Evolutionary conservation across 2,797 vertebrate genomes (phyloP), one percentile per base, ranked within the genome.

Genomic region (Etheostoma perlongum): DNA sequence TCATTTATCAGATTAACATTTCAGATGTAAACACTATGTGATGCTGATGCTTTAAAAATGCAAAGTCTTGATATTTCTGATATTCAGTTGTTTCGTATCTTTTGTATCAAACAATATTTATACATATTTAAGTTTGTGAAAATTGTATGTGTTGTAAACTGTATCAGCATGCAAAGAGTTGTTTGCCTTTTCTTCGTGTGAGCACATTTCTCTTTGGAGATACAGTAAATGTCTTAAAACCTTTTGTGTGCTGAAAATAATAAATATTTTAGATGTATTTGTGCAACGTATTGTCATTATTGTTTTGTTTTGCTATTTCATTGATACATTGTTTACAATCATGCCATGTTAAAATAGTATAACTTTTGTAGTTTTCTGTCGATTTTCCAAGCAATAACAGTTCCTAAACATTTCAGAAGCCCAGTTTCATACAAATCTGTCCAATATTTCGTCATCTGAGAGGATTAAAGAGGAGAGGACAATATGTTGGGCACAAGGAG

Each of bases 101-200:
- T 92, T 93, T 97, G 93, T 97, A 97, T 96, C 91, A 84, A 89
- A 91, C 83, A 77, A 78, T 93, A 91, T 93, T 93, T 94, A 86
- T 90, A 89, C 74, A 86, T 89, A 85, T 92, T 88, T 89, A 74
- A 72, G 86, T 82, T 79, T 85, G 77, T 88, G 75, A 84, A 48
- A 82, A 79, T 88, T 62, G 61, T 80, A 87, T 85, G 88, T 92
- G 92, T 94, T 96, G 95, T 96, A 95, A 95, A 96, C 90, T 94
- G 89, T 92, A 93, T 95, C 89, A 94, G 96, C 96, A 97, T 97
- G 95, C 93, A 92, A 90, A 73, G 69, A 87, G 77, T 90, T 90
- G 88, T 84, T 88, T 79, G 85, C 90, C 82, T 94, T 91, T 93
- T 84, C 83, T 92, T 90, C 66, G 85, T 90, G 88, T 76, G 71